phyloP scores from a whole-genome alignment of 2,797 vertebrate genomes.

The Platyrinchus mystaceus region DNA sequence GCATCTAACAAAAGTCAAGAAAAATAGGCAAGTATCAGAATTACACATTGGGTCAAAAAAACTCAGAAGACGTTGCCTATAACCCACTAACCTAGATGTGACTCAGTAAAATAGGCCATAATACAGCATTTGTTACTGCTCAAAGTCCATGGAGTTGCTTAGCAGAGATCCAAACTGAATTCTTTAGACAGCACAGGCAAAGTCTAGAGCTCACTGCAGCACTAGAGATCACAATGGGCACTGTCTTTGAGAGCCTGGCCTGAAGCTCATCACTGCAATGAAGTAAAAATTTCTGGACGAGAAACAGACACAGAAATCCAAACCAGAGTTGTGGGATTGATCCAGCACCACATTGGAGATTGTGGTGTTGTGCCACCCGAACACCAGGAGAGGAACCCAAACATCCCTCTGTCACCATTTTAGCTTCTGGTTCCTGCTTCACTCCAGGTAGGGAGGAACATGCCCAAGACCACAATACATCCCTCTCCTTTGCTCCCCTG shows the following conservation, averaged over 20 bases:
- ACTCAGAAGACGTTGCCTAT: fast-evolving
- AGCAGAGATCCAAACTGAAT: neutral
- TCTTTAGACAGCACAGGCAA: neutral
- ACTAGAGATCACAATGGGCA: fast-evolving
- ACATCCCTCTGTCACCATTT: neutral
- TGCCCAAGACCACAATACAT: fast-evolving
- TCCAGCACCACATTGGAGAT: fast-evolving
- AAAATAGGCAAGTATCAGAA: neutral
- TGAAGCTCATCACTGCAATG: neutral
- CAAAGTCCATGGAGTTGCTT: neutral
- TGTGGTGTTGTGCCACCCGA: neutral
- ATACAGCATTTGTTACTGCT: neutral
- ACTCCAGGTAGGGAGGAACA: neutral
- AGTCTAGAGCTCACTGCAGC: neutral
- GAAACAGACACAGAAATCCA: neutral
- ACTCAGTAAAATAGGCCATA: neutral
- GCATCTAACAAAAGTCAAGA: neutral
- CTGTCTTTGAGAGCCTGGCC: neutral
- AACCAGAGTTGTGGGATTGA: neutral
- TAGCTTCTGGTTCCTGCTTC: neutral
- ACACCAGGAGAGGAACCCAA: neutral
- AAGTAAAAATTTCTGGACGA: neutral
- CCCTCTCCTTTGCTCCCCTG: neutral
- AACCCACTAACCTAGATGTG: neutral
- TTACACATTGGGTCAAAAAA: neutral